Evolutionary conservation across 2,113 vertebrate species (phyloP).

Genomic region (Amazona guildingii): DNA sequence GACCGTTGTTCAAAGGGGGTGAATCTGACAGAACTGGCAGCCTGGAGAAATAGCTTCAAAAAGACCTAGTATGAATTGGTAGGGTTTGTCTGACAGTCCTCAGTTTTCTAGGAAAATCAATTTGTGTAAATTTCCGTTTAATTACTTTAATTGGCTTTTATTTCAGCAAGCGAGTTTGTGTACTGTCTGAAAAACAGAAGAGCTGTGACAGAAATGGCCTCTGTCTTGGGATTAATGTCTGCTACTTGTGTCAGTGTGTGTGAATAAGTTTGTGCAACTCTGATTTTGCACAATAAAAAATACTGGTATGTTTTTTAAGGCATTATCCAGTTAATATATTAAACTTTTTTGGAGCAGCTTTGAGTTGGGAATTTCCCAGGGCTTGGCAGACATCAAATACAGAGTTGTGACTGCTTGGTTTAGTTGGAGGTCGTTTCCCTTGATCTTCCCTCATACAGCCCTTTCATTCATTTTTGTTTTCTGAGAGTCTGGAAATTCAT

Average conservation of each 20-base stretch:
- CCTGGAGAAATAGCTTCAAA: background rate
- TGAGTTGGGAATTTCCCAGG: background rate
- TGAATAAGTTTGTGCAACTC: background rate
- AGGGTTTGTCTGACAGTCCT: rapidly evolving
- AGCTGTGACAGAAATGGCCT: background rate
- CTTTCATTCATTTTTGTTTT: background rate
- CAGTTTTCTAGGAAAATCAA: background rate
- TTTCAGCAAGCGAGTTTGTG: background rate
- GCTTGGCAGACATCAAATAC: background rate
- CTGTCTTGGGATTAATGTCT: background rate
- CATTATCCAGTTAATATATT: background rate
- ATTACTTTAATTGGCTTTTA: background rate
- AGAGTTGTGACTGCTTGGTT: background rate
- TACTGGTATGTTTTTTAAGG: background rate
- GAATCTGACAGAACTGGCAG: background rate
- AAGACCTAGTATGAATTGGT: background rate
- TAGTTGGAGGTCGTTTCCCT: background rate
- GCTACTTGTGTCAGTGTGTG: background rate
- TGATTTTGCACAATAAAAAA: background rate
- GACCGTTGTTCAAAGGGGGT: background rate
- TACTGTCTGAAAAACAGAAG: background rate
- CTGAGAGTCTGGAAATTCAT: background rate
- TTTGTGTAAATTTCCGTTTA: background rate
- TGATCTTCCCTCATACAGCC: background rate
- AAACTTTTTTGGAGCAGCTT: background rate